Conservation (phyloP, 2,888 invertebrate species). For the Ernsta delagoae region DNA sequence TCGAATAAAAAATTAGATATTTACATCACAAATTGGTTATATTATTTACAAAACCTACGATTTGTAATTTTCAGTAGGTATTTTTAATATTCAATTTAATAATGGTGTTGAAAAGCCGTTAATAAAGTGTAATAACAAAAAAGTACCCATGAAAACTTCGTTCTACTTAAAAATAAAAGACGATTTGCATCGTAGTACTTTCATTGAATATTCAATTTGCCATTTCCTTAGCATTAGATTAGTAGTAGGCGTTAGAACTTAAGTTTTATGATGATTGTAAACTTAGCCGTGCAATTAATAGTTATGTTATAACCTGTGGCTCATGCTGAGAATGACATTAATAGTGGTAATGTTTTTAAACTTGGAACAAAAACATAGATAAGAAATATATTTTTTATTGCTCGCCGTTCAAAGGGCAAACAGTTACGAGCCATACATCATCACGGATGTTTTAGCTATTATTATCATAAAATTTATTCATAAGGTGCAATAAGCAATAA, state of each 20-base stretch:
- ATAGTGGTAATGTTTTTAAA: conserved; percentile 12
- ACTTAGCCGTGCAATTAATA: conserved; percentile 41
- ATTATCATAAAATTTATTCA: conserved; percentile 38
- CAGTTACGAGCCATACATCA: conserved; percentile 14
- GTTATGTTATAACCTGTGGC: conserved; percentile 35
- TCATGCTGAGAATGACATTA: conserved; percentile 25
- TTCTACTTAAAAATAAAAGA: conserved; percentile 30
- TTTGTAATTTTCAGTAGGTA: neutral
- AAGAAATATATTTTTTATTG: conserved; percentile 4
- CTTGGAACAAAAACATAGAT: conserved; percentile 21
- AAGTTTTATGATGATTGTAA: conserved; percentile 40
- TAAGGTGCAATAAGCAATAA: conserved; percentile 63
- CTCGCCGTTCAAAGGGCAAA: conserved; percentile 14
- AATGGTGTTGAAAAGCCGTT: neutral
- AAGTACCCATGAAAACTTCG: conserved; percentile 7
- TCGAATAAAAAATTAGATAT: conserved; percentile 19
- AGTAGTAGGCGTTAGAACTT: conserved; percentile 40
- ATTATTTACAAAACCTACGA: neutral
- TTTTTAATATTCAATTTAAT: neutral
- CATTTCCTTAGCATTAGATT: conserved; percentile 53
- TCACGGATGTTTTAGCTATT: conserved; percentile 15
- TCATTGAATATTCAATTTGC: conserved; percentile 51
- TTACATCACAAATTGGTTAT: conserved; percentile 1
- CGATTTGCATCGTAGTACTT: conserved; percentile 21
- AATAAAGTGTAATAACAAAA: neutral